Evolutionary conservation across 2,797 vertebrate species (phyloP), one percentile per base, ranked within the genome.

Genomic region (Clarias pachynema): DNA sequence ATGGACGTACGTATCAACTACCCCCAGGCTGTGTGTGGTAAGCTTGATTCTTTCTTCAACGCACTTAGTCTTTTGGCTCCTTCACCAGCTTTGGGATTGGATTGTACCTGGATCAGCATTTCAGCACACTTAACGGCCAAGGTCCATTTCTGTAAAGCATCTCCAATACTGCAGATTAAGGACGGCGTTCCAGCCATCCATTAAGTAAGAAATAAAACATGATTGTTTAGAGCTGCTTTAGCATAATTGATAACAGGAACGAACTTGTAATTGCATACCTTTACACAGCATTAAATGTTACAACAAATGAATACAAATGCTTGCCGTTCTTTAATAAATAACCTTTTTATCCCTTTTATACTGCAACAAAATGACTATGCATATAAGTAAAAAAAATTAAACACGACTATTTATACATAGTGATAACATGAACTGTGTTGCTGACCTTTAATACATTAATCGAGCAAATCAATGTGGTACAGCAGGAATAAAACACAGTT

Each of bases 61-160:
- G 10, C 37, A 49, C n/a, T 81, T 66, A 80, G 37, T 65, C 16
- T 80, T 63, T 65, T 65, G 78, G 60, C 78, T 49, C 60, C 37
- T 80, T 31, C n/a, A 53, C 44, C 40, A 81, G 15, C 63, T 0
- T 53, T 66, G 79, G 40, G 44, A 81, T 68, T 68, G 26, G 26
- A 81, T 68, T 53, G n/a, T 31, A 68, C 81, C 37, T 74, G 69
- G 81, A 83, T 74, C 81, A 83, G 81, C 81, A 73, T 4, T 83
- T 60, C 69, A 63, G n/a, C 10, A 73, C 37, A 83, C 59, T 73
- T 83, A 66, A 29, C 9, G 5, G 26, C 63, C 63, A 66, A 81
- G 44, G 66, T 79, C 59, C 59, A 63, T 44, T 66, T 80, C 79
- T 80, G 12, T 22, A 66, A 66, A 80, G 78, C 60, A 12, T 44